A percentile compares a stretch with the other conserved stretches of the same genome.
Conservation (phyloP, 1,140 invertebrate genomes). For the Achatina immaculata region DNA sequence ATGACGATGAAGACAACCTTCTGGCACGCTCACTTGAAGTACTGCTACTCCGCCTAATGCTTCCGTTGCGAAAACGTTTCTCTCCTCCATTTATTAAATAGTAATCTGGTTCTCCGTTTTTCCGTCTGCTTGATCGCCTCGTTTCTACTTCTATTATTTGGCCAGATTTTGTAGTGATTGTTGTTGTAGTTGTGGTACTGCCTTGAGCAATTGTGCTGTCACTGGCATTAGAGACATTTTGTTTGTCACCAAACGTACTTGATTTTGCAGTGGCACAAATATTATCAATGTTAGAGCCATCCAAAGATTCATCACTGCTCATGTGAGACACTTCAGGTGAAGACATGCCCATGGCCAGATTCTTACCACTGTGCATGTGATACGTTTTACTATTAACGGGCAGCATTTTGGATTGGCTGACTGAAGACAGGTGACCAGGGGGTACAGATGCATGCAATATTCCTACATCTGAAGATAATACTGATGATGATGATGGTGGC, state of each 20-base stretch:
- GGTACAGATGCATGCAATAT: not conserved
- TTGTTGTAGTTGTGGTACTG: conserved; percentile 13
- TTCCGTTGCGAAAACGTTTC: not conserved
- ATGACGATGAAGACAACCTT: conserved; percentile 13
- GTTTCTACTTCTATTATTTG: conserved; percentile 18
- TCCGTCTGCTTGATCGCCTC: not conserved
- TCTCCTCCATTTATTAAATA: conserved; percentile 19
- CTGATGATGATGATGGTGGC: not conserved
- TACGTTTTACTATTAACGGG: no score
- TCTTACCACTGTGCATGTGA: not conserved
- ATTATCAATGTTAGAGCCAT: not conserved
- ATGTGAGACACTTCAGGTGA: not conserved
- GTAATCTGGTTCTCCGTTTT: conserved; percentile 31
- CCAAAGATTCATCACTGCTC: not conserved
- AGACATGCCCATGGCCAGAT: not conserved
- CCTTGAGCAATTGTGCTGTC: not conserved
- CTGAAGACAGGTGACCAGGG: not conserved
- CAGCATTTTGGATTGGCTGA: not conserved
- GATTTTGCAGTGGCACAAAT: not conserved
- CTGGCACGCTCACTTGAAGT: not conserved
- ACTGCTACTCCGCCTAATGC: conserved; percentile 1
- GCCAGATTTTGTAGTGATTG: not conserved
- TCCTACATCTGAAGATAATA: not conserved
- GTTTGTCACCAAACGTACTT: not conserved
- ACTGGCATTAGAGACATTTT: not conserved